A percentile compares a stretch with the other conserved stretches of the same genome.
These are phyloP conservation scores for Epinephelus fuscoguttatus DNA, from an alignment of 2,113 vertebrate genomes.

Conservation along the genomic window DNA sequence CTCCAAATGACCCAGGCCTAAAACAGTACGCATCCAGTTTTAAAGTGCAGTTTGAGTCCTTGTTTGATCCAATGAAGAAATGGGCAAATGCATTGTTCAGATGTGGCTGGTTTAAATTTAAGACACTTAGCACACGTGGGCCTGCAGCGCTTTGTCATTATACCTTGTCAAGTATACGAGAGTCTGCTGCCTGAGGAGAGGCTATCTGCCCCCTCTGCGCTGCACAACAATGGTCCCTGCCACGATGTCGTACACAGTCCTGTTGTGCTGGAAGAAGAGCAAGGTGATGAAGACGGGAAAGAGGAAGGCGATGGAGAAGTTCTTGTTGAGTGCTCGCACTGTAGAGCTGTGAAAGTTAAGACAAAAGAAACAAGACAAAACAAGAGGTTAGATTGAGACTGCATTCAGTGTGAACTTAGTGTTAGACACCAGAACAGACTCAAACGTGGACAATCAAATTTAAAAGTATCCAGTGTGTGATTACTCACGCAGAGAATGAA, in stretches of 20 bases:
- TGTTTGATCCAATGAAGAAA: slow-evolving; percentile 1
- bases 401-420: too few relatives aligned
- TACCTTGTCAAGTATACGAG: not conserved
- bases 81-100: not conserved
- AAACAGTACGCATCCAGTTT: not conserved
- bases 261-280: slow-evolving; percentile 97
- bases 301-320: slow-evolving; percentile 97
- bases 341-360: slow-evolving; percentile 86
- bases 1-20: not conserved
- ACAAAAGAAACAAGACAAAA: not conserved
- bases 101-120: not conserved
- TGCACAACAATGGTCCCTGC: slow-evolving; percentile 97
- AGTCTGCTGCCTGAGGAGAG: slow-evolving; percentile 6
- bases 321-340: slow-evolving; percentile 96
- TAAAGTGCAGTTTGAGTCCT: slow-evolving; percentile 26
- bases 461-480: not conserved
- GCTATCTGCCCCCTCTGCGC: slow-evolving; percentile 90
- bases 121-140: not conserved
- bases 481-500: slow-evolving; percentile 94
- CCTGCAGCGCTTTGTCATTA: not conserved
- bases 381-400: not conserved
- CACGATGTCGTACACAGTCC: slow-evolving; percentile 96
- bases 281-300: slow-evolving; percentile 96
- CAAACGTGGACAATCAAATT: not conserved
- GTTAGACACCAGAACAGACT: not conserved